Percentiles rank a stretch among this genome's conserved stretches.
Conservation (phyloP, 1,140 invertebrate genomes). For the Anadara kagoshimensis region DNA sequence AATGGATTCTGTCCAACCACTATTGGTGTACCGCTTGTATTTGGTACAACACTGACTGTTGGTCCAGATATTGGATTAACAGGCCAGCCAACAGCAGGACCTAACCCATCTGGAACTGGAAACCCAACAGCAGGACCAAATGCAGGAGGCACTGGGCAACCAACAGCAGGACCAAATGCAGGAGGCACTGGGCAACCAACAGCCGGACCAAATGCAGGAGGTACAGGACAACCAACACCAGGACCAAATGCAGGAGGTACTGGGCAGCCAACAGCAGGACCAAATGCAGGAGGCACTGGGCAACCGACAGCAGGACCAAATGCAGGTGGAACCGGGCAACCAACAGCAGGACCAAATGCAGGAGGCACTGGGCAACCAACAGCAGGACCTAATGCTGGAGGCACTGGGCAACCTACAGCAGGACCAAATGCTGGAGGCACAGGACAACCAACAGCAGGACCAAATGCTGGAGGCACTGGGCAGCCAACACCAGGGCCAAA, state of each 20-base stretch:
- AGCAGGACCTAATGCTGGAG: slow-evolving; percentile 2
- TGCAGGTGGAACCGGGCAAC: neutral
- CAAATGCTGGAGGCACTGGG: neutral
- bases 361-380: neutral
- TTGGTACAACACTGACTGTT: slow-evolving; percentile 11
- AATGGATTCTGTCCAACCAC: slow-evolving; percentile 48
- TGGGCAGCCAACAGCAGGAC: slow-evolving; percentile 1
- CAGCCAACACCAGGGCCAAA: slow-evolving; percentile 15
- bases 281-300: slow-evolving; percentile 2
- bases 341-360: neutral
- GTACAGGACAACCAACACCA: neutral
- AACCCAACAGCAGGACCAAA: slow-evolving; percentile 3
- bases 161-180: neutral
- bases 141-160: neutral
- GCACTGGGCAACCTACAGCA: neutral
- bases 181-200: slow-evolving; percentile 12
- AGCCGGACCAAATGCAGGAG: neutral
- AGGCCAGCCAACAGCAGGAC: slow-evolving; percentile 16
- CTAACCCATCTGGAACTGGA: neutral
- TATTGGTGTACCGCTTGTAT: neutral
- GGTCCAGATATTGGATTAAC: slow-evolving; percentile 13
- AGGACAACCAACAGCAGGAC: slow-evolving; percentile 6
- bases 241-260: slow-evolving; percentile 5
- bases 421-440: neutral
- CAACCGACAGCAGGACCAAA: slow-evolving; percentile 19